A percentile compares a stretch with the other conserved stretches of the same genome.
These are phyloP conservation scores for Cricetomys ansorgei DNA, from an alignment of 2,113 vertebrate species.

Conservation along the genomic window DNA sequence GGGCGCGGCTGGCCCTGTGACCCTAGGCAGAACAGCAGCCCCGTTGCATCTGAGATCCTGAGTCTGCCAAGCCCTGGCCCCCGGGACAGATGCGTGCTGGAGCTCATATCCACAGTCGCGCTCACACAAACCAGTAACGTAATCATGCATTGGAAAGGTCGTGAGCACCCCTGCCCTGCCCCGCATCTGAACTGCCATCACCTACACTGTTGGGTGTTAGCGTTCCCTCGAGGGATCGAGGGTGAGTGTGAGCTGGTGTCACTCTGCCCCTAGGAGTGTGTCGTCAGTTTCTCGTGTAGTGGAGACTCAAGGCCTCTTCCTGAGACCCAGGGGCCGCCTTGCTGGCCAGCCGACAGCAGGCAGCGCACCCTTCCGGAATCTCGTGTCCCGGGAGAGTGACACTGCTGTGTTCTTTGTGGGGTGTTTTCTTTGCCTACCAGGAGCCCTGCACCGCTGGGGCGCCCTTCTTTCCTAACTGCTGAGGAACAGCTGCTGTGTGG, in stretches of 20 bases:
- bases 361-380: background rate
- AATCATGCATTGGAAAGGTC: background rate
- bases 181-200: background rate
- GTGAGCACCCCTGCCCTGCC: background rate
- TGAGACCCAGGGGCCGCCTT: background rate
- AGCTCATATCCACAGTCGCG: too few species aligned
- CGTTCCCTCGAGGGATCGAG: background rate
- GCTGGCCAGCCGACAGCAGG: background rate
- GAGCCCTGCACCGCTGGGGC: background rate
- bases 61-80: background rate
- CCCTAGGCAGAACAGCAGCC: background rate
- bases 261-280: background rate
- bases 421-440: background rate
- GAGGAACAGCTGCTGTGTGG: background rate
- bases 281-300: background rate
- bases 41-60: background rate
- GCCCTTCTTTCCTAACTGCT: background rate
- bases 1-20: background rate
- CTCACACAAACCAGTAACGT: background rate
- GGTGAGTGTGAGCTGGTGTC: background rate
- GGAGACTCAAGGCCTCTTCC: background rate
- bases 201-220: background rate
- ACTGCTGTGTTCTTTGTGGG: background rate
- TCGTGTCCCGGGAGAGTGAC: background rate
- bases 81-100: too few species aligned